These are phyloP conservation scores for Aphidoletes aphidimyza DNA, from an alignment of 2,888 invertebrate species.

Conservation along the genomic window DNA sequence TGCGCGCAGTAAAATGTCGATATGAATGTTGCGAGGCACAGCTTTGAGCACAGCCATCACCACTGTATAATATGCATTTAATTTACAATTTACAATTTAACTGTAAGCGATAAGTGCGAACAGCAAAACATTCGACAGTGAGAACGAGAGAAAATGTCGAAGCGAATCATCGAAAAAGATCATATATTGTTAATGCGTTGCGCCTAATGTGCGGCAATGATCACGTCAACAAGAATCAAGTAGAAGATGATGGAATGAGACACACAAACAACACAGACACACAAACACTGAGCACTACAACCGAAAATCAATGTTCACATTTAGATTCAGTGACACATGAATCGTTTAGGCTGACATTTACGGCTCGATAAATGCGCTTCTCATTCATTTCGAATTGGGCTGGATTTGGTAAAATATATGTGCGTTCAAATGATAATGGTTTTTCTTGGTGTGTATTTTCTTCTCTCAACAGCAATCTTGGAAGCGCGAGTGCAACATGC, in stretches of 20 bases:
- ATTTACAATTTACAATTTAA: conserved; percentile 29
- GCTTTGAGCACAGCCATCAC: not conserved
- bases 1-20: not conserved
- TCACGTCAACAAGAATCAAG: not conserved
- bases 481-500: not conserved
- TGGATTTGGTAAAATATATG: not conserved
- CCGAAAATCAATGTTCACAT: not conserved
- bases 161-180: not conserved
- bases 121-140: too few species aligned
- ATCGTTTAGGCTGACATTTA: not conserved
- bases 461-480: too few species aligned
- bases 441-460: too few species aligned
- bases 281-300: too few species aligned
- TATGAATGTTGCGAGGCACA: too few species aligned
- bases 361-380: not conserved
- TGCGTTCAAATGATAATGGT: not conserved
- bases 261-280: too few species aligned
- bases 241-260: too few species aligned
- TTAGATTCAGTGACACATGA: not conserved
- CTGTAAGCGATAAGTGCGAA: conserved; percentile 6
- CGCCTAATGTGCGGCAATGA: not conserved
- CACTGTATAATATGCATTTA: not conserved
- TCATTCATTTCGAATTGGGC: not conserved
- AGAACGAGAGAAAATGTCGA: not conserved
- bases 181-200: not conserved